These are phyloP conservation scores for Prunella himalayana DNA, from an alignment of 2,113 vertebrate species.

Conservation along the genomic window DNA sequence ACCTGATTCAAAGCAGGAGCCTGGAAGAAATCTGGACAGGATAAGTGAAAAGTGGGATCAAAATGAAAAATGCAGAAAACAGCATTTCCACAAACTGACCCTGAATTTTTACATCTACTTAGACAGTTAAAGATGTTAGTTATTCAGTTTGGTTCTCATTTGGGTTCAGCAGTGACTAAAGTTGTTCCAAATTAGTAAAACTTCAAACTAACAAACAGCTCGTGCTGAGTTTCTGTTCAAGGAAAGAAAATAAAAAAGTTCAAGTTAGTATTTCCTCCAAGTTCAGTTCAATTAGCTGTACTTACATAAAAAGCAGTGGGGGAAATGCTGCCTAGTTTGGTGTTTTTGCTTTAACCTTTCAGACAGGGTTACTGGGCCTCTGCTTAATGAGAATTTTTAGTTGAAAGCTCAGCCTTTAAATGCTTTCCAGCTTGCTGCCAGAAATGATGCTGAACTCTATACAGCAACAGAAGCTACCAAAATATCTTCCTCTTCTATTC, in stretches of 20 bases:
- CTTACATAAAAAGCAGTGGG: not conserved
- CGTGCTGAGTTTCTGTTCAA: not conserved
- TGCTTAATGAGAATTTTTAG: not conserved
- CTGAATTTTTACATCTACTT: not conserved
- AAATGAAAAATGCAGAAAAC: not conserved
- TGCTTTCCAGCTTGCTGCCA: not conserved
- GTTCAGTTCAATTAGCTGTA: not conserved
- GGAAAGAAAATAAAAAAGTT: not conserved
- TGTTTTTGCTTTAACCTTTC: not conserved
- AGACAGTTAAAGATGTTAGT: not conserved
- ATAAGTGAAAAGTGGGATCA: not conserved
- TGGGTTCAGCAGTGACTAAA: not conserved
- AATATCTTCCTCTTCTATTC: not conserved
- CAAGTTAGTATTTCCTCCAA: not conserved
- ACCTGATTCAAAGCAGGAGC: not conserved
- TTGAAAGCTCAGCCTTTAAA: not conserved
- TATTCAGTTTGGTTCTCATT: not conserved
- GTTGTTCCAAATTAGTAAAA: not conserved
- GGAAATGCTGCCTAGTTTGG: not conserved
- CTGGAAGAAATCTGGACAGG: not conserved
- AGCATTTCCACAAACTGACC: not conserved
- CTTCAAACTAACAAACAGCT: not conserved
- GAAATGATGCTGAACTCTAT: not conserved
- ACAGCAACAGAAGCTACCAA: not conserved
- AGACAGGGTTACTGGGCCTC: not conserved